Conservation (phyloP, 2,113 vertebrate genomes). For the Sphyrna mokarran region DNA sequence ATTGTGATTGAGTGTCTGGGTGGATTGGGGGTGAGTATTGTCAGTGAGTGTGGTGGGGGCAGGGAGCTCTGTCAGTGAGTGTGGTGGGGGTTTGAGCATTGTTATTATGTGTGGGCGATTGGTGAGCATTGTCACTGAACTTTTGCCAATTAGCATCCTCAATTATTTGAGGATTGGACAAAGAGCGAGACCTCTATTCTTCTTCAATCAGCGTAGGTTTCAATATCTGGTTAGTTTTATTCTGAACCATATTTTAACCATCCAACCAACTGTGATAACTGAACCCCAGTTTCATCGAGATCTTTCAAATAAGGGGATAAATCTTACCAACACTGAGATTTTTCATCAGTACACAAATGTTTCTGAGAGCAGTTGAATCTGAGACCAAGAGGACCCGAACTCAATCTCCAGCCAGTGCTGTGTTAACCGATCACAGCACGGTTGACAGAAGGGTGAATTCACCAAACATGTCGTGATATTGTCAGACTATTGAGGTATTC, state of each 20-base stretch:
- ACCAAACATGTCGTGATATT: neutral
- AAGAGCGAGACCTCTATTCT: too few species aligned
- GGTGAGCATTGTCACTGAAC: too few species aligned
- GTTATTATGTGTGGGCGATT: too few species aligned
- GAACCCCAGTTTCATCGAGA: neutral
- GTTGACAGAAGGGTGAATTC: neutral
- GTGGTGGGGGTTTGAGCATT: too few species aligned
- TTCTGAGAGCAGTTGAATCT: neutral
- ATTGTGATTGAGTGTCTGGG: too few species aligned
- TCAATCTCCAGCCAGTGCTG: neutral
- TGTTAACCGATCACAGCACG: neutral
- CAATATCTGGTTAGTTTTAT: neutral
- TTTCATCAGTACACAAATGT: neutral
- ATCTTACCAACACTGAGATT: neutral
- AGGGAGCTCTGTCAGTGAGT: too few species aligned
- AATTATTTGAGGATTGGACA: too few species aligned
- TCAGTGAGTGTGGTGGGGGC: too few species aligned
- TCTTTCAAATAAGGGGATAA: neutral
- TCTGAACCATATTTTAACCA: neutral
- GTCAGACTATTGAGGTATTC: neutral
- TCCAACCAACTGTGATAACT: neutral
- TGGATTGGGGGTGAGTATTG: too few species aligned
- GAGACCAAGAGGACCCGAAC: neutral
- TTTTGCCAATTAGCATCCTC: too few species aligned
- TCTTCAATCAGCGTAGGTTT: neutral